Base-by-base conservation (phyloP, 2,888 invertebrate species). In the Caenorhabditis japonica region DNA sequence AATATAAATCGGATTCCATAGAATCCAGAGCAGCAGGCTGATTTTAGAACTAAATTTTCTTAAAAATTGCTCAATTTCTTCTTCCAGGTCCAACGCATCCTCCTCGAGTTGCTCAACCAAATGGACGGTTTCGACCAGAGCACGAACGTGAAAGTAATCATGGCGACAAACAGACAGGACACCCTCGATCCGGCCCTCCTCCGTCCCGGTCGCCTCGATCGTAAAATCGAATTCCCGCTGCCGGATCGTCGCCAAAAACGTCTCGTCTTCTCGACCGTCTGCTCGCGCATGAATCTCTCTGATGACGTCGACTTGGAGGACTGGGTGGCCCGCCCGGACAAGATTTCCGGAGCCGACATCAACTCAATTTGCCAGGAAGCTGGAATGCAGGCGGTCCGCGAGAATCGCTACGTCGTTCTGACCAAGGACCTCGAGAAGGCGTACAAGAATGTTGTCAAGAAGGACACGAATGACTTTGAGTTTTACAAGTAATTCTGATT, bases 71-170 rank as follows among this genome's bases (percentile, higher is more conserved):
- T 23, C 7, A 12, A 8, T 19, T 13, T 46, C 13, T 10, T 10
- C 21, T 36, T 76, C 12, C 78, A 99, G 89, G 97, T 99, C 0
- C 99, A 99, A 88, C 92, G 99, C 90, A 99, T 99, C 89, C 90
- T 99, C 27, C 90, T 99, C 19, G 99, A 99, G 88, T 90, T 99
- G 61, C 91, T 99, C 7, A 99, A 99, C 90, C 99, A 99, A 90
- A 99, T 99, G 99, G 99, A 99, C 89, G 99, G 99, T 53, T 99
- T 99, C 88, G 99, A 99, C 90, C 97, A 99, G 89, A 97, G 96
- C 1, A 97, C 97, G n/a, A 99, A 99, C 90, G 97, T 99, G 15
- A 99, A 99, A 91, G 91, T 91, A 79, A 95, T 95, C 71, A 95
- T 95, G 95, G 95, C 95, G 0, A 96, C 95, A 7, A 96, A 96